These are phyloP conservation scores for Malurus leucopterus DNA, from an alignment of 2,797 vertebrate genomes.

Conservation along the genomic window DNA sequence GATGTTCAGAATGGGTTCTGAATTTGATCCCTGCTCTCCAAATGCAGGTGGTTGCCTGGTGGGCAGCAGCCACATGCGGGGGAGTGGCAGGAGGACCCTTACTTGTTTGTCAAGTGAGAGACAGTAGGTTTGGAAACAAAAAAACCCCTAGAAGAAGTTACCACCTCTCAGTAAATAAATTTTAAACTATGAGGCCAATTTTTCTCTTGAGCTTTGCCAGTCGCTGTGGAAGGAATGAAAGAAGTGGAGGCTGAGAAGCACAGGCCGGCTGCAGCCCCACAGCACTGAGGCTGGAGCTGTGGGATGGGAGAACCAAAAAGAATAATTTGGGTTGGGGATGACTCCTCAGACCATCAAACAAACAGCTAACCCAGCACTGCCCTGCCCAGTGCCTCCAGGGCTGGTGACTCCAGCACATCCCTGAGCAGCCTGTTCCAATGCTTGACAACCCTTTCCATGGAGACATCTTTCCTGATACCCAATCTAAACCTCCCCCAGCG, in stretches of 20 bases:
- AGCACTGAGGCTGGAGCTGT: rapidly evolving
- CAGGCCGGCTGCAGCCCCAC: too few species aligned
- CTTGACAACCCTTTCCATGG: not conserved
- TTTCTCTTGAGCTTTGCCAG: not conserved
- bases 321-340: not conserved
- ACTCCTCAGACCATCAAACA: too few species aligned
- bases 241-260: not conserved
- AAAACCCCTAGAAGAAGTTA: not conserved
- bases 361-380: not conserved
- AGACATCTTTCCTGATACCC: not conserved
- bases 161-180: not conserved
- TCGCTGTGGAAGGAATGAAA: rapidly evolving
- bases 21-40: not conserved
- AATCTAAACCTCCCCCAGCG: too few species aligned
- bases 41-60: not conserved
- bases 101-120: not conserved
- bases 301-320: not conserved
- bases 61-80: rapidly evolving
- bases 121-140: not conserved
- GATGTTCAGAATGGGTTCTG: not conserved
- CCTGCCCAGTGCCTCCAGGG: not conserved
- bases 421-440: not conserved
- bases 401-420: not conserved
- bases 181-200: not conserved
- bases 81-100: rapidly evolving